Base-by-base conservation (phyloP, 2,888 invertebrate species). In the Himalopsyche anomala region DNA sequence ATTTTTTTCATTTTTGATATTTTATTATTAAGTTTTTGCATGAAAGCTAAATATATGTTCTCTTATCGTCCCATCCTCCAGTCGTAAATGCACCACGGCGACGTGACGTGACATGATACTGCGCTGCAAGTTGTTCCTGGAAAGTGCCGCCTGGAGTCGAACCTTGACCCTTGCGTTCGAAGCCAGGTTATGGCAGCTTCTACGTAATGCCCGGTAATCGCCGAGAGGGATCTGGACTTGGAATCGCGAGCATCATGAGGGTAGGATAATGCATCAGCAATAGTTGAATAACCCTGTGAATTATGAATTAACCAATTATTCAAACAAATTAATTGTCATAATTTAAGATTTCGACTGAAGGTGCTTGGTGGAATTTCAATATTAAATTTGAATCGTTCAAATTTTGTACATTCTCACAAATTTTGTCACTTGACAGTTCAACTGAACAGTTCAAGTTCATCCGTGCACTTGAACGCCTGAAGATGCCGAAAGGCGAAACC, bases 151-250 rank as follows among this genome's bases (percentile, higher is more conserved):
- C 42, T 38, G 54, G 84, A 84, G 28, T 69, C 69, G 86, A 86
- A 86, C 84, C 86, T 28, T 84, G 82, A 86, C 86, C 86, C 84
- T 81, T 4, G 17, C 9, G 15, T 42, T 11, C 45, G 79, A 36
- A 28, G 79, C 36, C 83, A 83, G 79, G 80, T 84, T 62, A 62
- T 62, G 19, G 28, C 42, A 55, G 84, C 85, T 45, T 74, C 54
- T 80, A 36, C 62, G 40, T 62, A 56, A 38, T 54, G 56, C 81
- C 40, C 55, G 45, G 17, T 45, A 40, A 83, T 83, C 83, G 51
- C 19, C 36, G n/a, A 45, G 9, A n/a, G 45, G 12, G 74, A 83
- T 83, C 83, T 69, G 74, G 38, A 40, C 6, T 17, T 40, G 19
- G 62, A 19, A 62, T 62, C 19, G 62, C 62, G 19, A 56, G 9